These are phyloP conservation scores for Platichthys stellatus DNA, from an alignment of 2,113 vertebrate genomes.

Conservation along the genomic window DNA sequence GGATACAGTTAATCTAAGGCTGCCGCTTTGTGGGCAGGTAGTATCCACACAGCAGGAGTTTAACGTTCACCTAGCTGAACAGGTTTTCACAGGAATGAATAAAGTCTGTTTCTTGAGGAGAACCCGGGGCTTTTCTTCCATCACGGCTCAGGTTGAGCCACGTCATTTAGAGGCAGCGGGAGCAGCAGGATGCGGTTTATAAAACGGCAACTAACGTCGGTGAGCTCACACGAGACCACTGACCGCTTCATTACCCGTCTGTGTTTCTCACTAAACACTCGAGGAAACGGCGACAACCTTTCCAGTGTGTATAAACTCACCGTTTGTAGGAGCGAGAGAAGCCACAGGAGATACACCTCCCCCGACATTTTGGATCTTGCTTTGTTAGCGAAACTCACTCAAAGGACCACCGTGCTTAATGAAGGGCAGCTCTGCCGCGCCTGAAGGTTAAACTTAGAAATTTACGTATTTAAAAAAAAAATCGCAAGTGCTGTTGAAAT, in stretches of 20 bases:
- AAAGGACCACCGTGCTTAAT: conserved; percentile 38
- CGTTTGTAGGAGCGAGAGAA: conserved; percentile 85
- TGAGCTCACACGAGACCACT: neutral
- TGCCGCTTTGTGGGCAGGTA: no score
- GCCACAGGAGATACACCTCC: conserved; percentile 76
- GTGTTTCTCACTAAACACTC: rapidly evolving
- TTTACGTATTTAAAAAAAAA: no score
- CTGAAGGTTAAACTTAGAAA: conserved; percentile 1
- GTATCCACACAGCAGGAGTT: neutral
- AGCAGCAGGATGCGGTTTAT: conserved; percentile 18
- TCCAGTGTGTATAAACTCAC: conserved; percentile 73
- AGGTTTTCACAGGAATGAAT: no score
- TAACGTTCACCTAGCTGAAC: rapidly evolving
- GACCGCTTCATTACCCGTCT: neutral
- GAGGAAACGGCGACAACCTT: rapidly evolving
- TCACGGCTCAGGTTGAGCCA: conserved; percentile 44
- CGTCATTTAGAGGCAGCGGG: conserved; percentile 63
- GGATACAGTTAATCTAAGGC: no score
- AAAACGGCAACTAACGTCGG: neutral
- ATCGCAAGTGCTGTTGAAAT: neutral
- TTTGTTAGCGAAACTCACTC: conserved; percentile 34
- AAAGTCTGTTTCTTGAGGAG: no score
- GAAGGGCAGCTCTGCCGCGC: conserved; percentile 1
- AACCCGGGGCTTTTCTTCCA: neutral
- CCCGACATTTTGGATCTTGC: conserved; percentile 83